phyloP scores from a whole-genome alignment of 2,113 vertebrate species.

The Saguinus midas region DNA sequence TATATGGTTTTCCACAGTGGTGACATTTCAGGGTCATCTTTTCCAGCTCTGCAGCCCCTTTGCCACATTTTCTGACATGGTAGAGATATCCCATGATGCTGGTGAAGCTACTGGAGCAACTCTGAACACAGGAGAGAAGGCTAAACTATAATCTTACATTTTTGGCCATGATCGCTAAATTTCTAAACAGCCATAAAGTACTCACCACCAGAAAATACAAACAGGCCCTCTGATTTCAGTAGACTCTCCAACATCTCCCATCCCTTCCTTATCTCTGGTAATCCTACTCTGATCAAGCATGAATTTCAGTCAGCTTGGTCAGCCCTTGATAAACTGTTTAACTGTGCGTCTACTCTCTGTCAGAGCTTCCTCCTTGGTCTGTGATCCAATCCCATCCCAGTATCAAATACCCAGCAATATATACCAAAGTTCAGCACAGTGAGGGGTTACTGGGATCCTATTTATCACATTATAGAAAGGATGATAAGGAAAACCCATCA shows the following conservation, averaged over 20 bases:
- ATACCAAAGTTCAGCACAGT: neutral
- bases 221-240: neutral
- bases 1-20: constrained; percentile 94
- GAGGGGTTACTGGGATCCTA: neutral
- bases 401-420: constrained; percentile 2
- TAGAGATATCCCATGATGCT: constrained; percentile 97
- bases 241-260: neutral
- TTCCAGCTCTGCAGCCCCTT: constrained; percentile 93
- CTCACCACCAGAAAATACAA: neutral
- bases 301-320: neutral
- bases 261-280: neutral
- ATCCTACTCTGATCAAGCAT: neutral
- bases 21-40: constrained; percentile 92
- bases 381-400: neutral
- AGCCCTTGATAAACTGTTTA: neutral
- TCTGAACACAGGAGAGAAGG: constrained; percentile 82
- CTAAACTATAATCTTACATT: constrained; percentile 29
- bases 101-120: constrained; percentile 93
- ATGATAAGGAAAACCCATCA: neutral
- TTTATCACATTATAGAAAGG: neutral
- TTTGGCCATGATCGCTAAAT: constrained; percentile 9
- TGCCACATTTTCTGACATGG: constrained; percentile 95
- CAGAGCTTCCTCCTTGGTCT: neutral
- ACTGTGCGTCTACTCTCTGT: neutral
- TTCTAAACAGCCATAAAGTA: neutral